Evolutionary conservation across 1,140 invertebrate species (phyloP).

Genomic region (Solen grandis): DNA sequence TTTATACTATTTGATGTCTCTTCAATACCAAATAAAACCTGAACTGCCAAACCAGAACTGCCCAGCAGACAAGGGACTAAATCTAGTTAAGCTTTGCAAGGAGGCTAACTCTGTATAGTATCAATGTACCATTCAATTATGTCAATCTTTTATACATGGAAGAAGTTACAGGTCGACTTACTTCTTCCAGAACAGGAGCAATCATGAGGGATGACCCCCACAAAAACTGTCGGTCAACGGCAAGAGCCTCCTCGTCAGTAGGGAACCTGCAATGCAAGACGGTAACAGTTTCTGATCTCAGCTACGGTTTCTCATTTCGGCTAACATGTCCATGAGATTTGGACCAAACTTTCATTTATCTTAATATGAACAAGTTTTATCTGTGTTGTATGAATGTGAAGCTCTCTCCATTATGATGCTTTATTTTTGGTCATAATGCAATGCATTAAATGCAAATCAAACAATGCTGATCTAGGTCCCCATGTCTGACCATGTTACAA

Average conservation of each 20-base stretch:
- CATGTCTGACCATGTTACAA: neutral
- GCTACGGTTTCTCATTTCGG: neutral
- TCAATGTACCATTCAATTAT: too few relatives aligned
- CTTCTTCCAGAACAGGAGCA: constrained; percentile 75
- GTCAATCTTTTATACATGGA: too few relatives aligned
- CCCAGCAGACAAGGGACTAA: too few relatives aligned
- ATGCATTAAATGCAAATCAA: neutral
- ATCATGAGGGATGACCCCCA: constrained; percentile 79
- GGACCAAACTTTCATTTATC: neutral
- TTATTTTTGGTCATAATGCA: neutral
- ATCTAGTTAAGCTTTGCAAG: too few relatives aligned
- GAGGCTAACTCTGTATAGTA: too few relatives aligned
- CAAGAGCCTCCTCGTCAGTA: constrained; percentile 61
- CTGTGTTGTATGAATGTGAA: too few relatives aligned
- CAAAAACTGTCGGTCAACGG: constrained; percentile 76
- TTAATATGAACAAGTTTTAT: too few relatives aligned
- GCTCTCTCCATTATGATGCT: too few relatives aligned
- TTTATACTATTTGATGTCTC: too few relatives aligned
- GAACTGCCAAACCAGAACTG: too few relatives aligned
- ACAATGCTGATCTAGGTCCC: neutral
- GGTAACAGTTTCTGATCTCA: neutral
- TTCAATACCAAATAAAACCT: too few relatives aligned
- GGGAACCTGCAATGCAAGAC: constrained; percentile 70
- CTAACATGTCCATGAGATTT: neutral
- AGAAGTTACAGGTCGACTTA: too few relatives aligned